Base-by-base conservation (phyloP, 64 coral and sea anemone genomes). In the Anthopleura sola region DNA sequence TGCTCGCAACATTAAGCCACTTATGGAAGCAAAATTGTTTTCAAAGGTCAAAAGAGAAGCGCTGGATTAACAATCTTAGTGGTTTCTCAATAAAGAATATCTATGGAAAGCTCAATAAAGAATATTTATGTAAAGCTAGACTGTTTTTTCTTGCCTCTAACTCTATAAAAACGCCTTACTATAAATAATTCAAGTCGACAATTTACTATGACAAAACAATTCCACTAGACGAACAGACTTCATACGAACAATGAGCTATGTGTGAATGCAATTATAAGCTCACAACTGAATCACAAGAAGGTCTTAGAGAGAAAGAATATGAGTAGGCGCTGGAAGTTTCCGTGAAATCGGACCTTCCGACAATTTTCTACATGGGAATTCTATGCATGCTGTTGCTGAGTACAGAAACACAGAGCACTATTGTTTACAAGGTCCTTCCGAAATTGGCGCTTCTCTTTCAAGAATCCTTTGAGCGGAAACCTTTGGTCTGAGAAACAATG, bases 21-120 rank as follows among this genome's bases (percentile, higher is more conserved):
- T 79, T 79, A 71, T 31, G 1, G 76, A 48, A 77, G 29, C 24
- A 79, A 79, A 79, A 79, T 48, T 40, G 76, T 48, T 44, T 79
- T 79, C 37, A 79, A 46, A 79, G 76, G 76, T 79, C 76, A 79
- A 79, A 38, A 79, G 37, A 48, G 20, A 79, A 44, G 37, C 21
- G 76, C 37, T 79, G 1, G 66, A 33, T 71, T 71, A 62, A n/a
- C 12, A 71, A 32, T 4, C 28, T 71, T 71, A 28, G 66, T 71
- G 28, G 66, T 71, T 34, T 15, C 11, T 32, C 31, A 62, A 24
- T 62, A 8, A 26, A 62, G 16, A 62, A 62, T 62, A 62, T 62
- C n/a, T 62, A 23, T 26, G 50, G 50, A 1, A 53, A 62, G n/a
- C n/a, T n/a, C 31, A 62, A 24, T 62, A 8, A 26, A 62, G 16